These are phyloP conservation scores for Regulus satrapa DNA, from an alignment of 2,113 vertebrate species.

Conservation along the genomic window DNA sequence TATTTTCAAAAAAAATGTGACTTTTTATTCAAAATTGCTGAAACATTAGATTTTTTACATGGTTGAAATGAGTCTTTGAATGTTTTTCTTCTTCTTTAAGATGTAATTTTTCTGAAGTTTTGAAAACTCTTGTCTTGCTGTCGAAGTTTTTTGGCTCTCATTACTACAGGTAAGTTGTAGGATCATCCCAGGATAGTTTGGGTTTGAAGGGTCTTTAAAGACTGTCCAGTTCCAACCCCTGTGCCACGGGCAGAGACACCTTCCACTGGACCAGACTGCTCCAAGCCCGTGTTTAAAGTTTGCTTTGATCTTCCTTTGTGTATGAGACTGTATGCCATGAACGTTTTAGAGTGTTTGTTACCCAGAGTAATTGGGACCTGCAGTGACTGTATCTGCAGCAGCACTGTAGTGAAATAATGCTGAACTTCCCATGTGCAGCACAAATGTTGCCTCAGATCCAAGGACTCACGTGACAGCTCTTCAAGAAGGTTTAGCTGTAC, in stretches of 20 bases:
- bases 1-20: neutral
- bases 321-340: neutral
- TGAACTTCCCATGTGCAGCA: neutral
- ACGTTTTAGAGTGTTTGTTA: neutral
- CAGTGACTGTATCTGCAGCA: neutral
- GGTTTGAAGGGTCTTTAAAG: neutral
- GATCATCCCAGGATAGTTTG: neutral
- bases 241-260: neutral
- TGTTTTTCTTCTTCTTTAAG: neutral
- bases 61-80: neutral
- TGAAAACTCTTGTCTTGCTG: neutral
- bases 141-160: neutral
- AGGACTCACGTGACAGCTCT: slow-evolving; percentile 7
- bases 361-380: neutral
- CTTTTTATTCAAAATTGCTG: neutral
- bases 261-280: neutral
- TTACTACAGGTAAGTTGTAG: neutral
- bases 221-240: neutral
- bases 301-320: neutral
- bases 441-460: slow-evolving; percentile 44
- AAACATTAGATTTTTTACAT: neutral
- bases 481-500: slow-evolving; percentile 30
- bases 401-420: neutral
- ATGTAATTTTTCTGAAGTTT: neutral
- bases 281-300: neutral